Base-by-base conservation (phyloP, 2,888 invertebrate species). In the Lithodes maja region DNA sequence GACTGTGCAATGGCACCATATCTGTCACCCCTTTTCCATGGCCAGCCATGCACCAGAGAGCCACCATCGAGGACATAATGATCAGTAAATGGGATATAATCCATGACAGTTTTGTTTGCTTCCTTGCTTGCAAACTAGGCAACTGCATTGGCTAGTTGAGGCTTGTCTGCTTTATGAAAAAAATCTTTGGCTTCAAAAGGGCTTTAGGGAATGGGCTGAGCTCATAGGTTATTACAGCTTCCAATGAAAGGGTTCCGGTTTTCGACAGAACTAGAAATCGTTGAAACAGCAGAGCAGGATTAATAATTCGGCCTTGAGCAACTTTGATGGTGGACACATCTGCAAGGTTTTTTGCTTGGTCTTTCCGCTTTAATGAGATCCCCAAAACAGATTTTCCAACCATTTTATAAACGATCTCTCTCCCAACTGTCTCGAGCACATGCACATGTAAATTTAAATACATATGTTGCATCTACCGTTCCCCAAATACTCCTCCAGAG, bases 111-210 rank as follows among this genome's bases (percentile, higher is more conserved):
- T 68, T 68, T 68, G 68, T 68, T 68, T 68, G 68, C 0, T 68
- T 68, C 68, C 68, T 68, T 68, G 68, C 68, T 68, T 68, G 68
- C 68, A 68, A 68, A 68, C 68, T 68, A 7, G 68, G 68, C 68
- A 0, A 33, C 33, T 33, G 33, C 33, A 33, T 33, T 0, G 0
- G 33, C 33, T 33, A 33, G 33, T 33, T 68, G 1, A 68, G 68
- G 68, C 15, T 68, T 68, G 68, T 68, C 68, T 68, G 68, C 68
- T 68, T 0, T 68, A 68, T 1, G 68, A 68, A 68, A 15, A 68
- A 12, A 0, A 0, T 15, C 15, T 68, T 68, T 7, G 68, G 9
- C 15, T 68, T 15, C 7, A 12, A 68, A 68, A 68, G 68, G 68
- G 68, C 68, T 68, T 1, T 68, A 68, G 68, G 68, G 68, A 68